phyloP scores from a whole-genome alignment of 2,888 invertebrate species.

The Creontiades dilutus region DNA sequence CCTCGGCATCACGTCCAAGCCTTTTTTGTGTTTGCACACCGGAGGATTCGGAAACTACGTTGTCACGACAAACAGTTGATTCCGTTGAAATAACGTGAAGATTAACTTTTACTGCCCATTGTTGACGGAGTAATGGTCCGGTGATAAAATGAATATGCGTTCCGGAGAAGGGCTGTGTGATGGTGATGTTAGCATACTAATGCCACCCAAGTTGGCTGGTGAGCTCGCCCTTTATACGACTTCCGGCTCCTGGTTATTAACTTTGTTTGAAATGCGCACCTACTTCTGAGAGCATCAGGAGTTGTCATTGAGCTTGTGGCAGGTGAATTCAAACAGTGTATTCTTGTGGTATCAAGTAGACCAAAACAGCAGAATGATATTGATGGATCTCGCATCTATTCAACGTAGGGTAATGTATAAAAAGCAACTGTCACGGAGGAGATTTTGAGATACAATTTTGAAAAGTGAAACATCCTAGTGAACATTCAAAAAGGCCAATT shows the following conservation, averaged over 20 bases:
- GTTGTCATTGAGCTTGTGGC: no score
- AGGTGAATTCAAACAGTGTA: no score
- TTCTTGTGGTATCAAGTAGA: no score
- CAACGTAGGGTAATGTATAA: no score
- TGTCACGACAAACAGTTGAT: constrained; percentile 21
- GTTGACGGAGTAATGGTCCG: constrained; percentile 3
- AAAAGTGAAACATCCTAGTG: no score
- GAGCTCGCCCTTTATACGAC: constrained; percentile 16
- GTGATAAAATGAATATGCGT: constrained; percentile 26
- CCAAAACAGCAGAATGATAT: no score
- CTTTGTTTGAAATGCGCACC: no score
- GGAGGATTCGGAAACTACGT: constrained; percentile 16
- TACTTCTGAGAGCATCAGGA: no score
- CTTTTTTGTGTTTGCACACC: background rate
- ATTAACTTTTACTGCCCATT: constrained; percentile 40
- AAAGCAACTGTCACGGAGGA: no score
- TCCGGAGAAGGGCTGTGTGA: constrained; percentile 13
- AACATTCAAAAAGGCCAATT: no score
- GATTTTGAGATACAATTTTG: no score
- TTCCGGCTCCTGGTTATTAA: background rate
- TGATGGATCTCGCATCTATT: no score
- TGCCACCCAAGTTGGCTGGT: background rate
- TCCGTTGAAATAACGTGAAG: constrained; percentile 43
- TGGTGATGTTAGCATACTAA: constrained; percentile 25
- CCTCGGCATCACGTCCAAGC: background rate